phyloP scores from a whole-genome alignment of 2,797 vertebrate genomes.

The Podarcis siculus region DNA sequence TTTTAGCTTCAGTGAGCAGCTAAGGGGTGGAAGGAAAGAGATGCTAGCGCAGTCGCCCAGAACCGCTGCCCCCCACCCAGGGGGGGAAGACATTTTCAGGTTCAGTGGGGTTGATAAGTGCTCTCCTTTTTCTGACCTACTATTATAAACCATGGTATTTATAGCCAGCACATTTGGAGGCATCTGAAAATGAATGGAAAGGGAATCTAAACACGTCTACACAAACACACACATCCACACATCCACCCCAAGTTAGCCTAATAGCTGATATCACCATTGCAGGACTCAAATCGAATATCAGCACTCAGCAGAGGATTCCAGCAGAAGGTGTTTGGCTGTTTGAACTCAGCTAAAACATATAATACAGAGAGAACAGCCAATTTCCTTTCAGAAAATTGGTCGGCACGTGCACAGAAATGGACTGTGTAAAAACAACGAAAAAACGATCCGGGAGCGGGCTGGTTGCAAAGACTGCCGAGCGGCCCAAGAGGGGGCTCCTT shows the following conservation, averaged over 20 bases:
- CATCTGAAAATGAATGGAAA: fast-evolving
- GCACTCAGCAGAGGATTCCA: conserved; percentile 51
- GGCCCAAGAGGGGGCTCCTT: conserved; percentile 31
- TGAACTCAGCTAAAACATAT: conserved; percentile 41
- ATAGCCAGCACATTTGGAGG: not conserved
- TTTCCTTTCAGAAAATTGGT: conserved; percentile 59
- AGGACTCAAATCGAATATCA: conserved; percentile 31
- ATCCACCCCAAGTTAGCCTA: conserved; percentile 2
- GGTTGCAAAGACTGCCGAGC: conserved; percentile 16
- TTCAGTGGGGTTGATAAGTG: not conserved
- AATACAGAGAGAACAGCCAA: conserved; percentile 47
- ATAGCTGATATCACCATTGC: conserved; percentile 44
- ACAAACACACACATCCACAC: not conserved
- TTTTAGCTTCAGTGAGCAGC: not conserved
- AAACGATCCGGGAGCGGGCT: not conserved
- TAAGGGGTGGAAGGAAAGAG: fast-evolving
- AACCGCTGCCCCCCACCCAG: not conserved
- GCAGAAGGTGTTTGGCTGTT: conserved; percentile 32
- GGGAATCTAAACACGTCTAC: not conserved
- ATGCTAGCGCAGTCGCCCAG: not conserved
- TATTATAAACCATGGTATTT: not conserved
- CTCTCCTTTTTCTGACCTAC: conserved; percentile 17
- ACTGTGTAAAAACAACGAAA: too few relatives aligned
- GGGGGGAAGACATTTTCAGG: not conserved
- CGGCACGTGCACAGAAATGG: fast-evolving